Evolutionary conservation across 2,797 vertebrate species (phyloP), one percentile per base, ranked within the genome.

Genomic region (Salarias fasciatus): DNA sequence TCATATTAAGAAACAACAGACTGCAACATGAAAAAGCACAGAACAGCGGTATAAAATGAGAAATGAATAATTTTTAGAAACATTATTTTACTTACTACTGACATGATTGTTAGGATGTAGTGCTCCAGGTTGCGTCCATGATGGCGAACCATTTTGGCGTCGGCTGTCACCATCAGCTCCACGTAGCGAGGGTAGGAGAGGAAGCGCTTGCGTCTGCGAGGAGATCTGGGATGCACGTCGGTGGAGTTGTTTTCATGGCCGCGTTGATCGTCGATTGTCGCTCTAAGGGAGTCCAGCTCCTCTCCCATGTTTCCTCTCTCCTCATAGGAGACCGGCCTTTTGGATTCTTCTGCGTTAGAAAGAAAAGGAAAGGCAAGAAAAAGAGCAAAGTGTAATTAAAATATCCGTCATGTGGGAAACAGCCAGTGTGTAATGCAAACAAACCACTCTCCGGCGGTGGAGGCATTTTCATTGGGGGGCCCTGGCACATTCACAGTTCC

Each of bases 131-230:
- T 96, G 73, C 77, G 91, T 47, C 96, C 96, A 0, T 99, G 97
- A 79, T 98, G 94, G 24, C 36, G 93, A 56, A 92, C 93, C 97
- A 99, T 98, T 89, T 97, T 98, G 67, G 88, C 86, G 2, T 99
- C 97, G 0, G 96, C 95, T 4, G 96, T 96, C 77, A 99, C 95
- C 97, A 99, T 99, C 58, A 98, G 94, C 83, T 99, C 97, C n/a
- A 99, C 96, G 0, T 97, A 97, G 89, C 97, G 94, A 12, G 96
- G 97, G 79, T 99, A 97, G 10, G 97, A 99, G 76, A 98, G 93
- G 82, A 99, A 98, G 10, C 97, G 94, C 77, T 96, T 99, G 74
- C 69, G 94, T 63, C 95, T 86, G 90, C 85, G 91, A 63, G 90
- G 68, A 51, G 87, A 24, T 47, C 36, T 31, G 3, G 28, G n/a